Percentiles rank a stretch among this genome's conserved stretches.
Conservation (phyloP, 2,888 invertebrate genomes). For the Tipula helvola region DNA sequence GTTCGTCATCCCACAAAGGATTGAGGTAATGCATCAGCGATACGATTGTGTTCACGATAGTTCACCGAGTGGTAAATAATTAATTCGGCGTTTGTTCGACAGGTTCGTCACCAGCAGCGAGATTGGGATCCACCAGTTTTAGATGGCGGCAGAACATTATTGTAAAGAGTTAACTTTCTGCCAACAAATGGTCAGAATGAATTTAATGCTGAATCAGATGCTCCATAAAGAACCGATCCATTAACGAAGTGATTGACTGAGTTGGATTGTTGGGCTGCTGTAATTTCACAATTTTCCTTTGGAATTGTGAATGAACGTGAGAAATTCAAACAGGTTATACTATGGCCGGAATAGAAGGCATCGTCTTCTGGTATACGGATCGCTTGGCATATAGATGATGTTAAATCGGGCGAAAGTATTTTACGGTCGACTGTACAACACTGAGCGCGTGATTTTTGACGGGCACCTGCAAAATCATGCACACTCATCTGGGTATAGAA, state of each 20-base stretch:
- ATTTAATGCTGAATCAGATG: conserved; percentile 47
- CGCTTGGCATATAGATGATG: conserved; percentile 47
- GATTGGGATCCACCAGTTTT: conserved; percentile 67
- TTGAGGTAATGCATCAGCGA: conserved; percentile 37
- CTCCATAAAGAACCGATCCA: conserved; percentile 70
- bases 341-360: conserved; percentile 38
- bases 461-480: conserved; percentile 12
- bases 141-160: conserved; percentile 44
- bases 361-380: conserved; percentile 44
- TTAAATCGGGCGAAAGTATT: conserved; percentile 35
- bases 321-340: conserved; percentile 45
- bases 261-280: conserved; percentile 44
- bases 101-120: conserved; percentile 49
- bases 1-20: conserved; percentile 40
- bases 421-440: conserved; percentile 40
- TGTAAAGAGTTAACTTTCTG: conserved; percentile 51
- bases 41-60: conserved; percentile 39
- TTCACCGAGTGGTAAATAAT: conserved; percentile 37
- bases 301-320: conserved; percentile 45
- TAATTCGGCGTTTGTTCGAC: conserved; percentile 38
- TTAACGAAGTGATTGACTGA: conserved; percentile 45
- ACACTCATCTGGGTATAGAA: conserved; percentile 13
- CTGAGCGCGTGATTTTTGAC: conserved; percentile 30
- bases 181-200: conserved; percentile 53
- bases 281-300: conserved; percentile 42